Conservation (phyloP, 1,140 invertebrate species). For the Gryon sp. region DNA sequence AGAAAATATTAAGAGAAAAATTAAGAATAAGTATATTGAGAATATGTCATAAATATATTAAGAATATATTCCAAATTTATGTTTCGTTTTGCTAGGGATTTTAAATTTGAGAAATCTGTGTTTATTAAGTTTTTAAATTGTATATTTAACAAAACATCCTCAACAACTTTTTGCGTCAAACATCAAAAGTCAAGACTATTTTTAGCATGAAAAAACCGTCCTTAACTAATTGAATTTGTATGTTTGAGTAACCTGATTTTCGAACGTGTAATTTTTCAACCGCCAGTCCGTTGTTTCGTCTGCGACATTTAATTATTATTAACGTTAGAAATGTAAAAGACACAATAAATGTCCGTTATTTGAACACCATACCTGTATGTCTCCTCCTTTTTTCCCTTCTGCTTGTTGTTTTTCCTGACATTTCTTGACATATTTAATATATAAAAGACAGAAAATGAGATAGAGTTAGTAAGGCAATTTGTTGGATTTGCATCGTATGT, state of each 20-base stretch:
- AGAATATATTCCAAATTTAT: too few relatives aligned
- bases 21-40: too few relatives aligned
- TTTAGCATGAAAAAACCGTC: conserved; percentile 1
- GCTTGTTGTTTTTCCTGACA: too few relatives aligned
- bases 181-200: not conserved
- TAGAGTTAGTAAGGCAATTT: conserved; percentile 31
- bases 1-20: too few relatives aligned
- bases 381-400: too few relatives aligned
- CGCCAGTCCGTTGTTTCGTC: conserved; percentile 6
- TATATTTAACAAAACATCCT: not conserved
- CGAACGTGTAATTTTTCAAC: not conserved
- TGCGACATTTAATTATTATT: conserved; percentile 21
- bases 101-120: too few relatives aligned
- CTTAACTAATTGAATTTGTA: conserved; percentile 14
- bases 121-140: too few relatives aligned
- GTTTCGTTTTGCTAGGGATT: too few relatives aligned
- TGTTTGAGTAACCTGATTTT: conserved; percentile 20
- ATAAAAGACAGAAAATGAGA: conserved; percentile 42
- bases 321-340: conserved; percentile 4
- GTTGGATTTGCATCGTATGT: conserved; percentile 12
- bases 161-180: conserved; percentile 2
- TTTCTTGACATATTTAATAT: conserved; percentile 1
- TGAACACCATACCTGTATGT: conserved; percentile 11
- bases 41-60: too few relatives aligned
- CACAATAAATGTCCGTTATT: conserved; percentile 36